Evolutionary conservation across 2,113 vertebrate species (phyloP).

Genomic region (Mustelus asterias): DNA sequence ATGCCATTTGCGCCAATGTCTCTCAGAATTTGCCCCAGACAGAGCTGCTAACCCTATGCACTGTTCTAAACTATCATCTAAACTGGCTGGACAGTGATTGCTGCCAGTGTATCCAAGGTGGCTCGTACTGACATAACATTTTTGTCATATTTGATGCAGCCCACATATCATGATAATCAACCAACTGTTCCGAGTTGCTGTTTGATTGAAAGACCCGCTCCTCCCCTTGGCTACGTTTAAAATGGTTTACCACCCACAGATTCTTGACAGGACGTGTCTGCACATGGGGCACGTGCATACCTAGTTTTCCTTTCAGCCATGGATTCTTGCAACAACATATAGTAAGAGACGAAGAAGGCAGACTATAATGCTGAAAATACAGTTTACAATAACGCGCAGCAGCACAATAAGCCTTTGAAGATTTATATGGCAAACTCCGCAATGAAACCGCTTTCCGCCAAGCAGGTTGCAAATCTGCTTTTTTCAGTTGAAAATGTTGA

Average conservation of each 20-base stretch:
- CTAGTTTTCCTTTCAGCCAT: background rate
- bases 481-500: constrained; percentile 12
- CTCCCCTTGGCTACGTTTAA: background rate
- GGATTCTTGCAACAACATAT: background rate
- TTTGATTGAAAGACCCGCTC: background rate
- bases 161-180: background rate
- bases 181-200: background rate
- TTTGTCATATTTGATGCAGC: background rate
- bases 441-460: constrained; percentile 25
- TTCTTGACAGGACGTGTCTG: background rate
- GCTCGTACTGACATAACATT: background rate
- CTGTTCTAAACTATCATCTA: too few species aligned
- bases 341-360: background rate
- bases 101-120: background rate
- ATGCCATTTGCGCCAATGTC: too few species aligned
- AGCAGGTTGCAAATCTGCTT: constrained; percentile 19
- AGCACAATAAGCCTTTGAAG: constrained; percentile 5
- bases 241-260: background rate
- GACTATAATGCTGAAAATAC: background rate
- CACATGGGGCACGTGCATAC: background rate
- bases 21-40: too few species aligned
- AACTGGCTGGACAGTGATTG: background rate
- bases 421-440: background rate
- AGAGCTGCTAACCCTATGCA: background rate
- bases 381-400: background rate